These are phyloP conservation scores for Decapterus maruadsi DNA, from an alignment of 2,797 vertebrate genomes.

Conservation along the genomic window DNA sequence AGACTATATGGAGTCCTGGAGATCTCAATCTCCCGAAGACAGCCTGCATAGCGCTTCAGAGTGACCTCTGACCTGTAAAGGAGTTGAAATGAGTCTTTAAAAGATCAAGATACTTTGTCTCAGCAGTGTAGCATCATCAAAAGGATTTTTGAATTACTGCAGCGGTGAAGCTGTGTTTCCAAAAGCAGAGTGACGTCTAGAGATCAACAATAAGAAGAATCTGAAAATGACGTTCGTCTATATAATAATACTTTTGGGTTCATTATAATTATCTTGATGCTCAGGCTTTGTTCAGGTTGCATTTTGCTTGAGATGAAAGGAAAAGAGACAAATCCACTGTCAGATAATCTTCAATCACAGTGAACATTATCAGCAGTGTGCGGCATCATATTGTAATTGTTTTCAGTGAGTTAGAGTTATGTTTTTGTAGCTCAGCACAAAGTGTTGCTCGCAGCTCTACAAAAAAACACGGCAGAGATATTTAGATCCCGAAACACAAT, in stretches of 20 bases:
- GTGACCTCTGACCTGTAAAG: slow-evolving; percentile 91
- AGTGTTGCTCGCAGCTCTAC: not conserved
- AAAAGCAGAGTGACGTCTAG: slow-evolving; percentile 42
- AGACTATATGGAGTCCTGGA: slow-evolving; percentile 96
- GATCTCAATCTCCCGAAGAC: slow-evolving; percentile 96
- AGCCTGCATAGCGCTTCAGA: slow-evolving; percentile 92
- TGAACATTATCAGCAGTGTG: slow-evolving; percentile 3
- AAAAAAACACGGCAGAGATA: not conserved
- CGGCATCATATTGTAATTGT: slow-evolving; percentile 7
- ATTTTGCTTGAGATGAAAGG: not conserved
- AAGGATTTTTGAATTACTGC: slow-evolving; percentile 38
- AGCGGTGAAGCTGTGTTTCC: slow-evolving; percentile 54
- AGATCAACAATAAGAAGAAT: slow-evolving; percentile 36
- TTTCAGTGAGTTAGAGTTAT: slow-evolving; percentile 2
- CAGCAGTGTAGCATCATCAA: slow-evolving; percentile 16
- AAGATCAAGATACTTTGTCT: slow-evolving; percentile 16
- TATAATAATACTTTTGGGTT: not conserved
- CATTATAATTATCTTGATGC: not conserved
- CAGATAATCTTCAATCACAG: slow-evolving; percentile 4
- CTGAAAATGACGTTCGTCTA: slow-evolving; percentile 62
- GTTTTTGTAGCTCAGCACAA: slow-evolving; percentile 32
- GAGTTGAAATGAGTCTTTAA: slow-evolving; percentile 1
- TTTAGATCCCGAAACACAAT: slow-evolving; percentile 25
- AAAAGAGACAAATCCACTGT: not conserved
- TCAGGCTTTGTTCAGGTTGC: not conserved